Conservation (phyloP, 1,140 invertebrate genomes). For the Heterodera schachtii region DNA sequence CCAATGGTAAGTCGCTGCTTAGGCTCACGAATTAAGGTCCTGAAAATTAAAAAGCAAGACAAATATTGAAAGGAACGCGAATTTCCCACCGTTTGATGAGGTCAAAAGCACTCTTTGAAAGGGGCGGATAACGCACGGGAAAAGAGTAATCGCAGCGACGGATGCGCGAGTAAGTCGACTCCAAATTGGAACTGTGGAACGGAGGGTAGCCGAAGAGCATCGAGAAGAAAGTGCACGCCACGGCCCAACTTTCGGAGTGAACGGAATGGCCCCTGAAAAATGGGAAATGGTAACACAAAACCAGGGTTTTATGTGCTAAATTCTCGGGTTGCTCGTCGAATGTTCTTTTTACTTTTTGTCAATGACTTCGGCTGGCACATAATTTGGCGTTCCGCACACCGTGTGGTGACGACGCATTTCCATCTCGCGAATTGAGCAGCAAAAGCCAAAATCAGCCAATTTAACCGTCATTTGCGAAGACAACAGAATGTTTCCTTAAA, state of each 20-base stretch:
- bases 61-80: neutral
- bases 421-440: constrained; percentile 44
- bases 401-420: constrained; percentile 24
- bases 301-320: neutral
- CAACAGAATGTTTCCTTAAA: constrained; percentile 41
- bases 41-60: constrained; percentile 23
- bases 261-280: constrained; percentile 38
- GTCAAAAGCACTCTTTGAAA: constrained; percentile 40
- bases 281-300: neutral
- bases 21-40: constrained; percentile 40
- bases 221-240: constrained; percentile 52
- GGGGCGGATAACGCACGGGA: constrained; percentile 43
- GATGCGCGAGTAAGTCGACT: constrained; percentile 41
- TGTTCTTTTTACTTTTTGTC: constrained; percentile 8
- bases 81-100: constrained; percentile 5
- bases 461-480: constrained; percentile 41
- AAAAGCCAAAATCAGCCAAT: constrained; percentile 48
- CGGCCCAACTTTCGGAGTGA: constrained; percentile 44
- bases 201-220: constrained; percentile 48
- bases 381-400: constrained; percentile 50
- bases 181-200: constrained; percentile 45
- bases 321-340: neutral
- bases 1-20: constrained; percentile 42
- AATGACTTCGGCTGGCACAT: constrained; percentile 42
- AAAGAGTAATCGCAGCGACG: constrained; percentile 45